Percentiles rank a stretch among this genome's conserved stretches.
These are phyloP conservation scores for Todiramphus saurophagus DNA, from an alignment of 2,113 vertebrate genomes.

Conservation along the genomic window DNA sequence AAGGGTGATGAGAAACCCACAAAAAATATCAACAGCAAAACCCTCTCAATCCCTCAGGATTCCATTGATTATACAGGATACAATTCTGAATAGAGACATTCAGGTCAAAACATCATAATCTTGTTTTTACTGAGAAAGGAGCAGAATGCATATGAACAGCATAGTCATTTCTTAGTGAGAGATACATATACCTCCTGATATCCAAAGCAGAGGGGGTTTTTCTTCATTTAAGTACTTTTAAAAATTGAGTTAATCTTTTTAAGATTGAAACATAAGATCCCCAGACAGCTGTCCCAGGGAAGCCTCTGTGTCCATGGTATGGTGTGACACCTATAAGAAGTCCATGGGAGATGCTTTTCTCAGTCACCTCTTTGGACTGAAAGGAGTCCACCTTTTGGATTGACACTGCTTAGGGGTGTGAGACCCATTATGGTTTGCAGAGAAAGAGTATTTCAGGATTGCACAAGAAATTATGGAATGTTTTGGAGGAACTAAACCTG, in stretches of 20 bases:
- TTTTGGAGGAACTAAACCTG: background rate
- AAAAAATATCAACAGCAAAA: background rate
- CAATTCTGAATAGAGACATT: background rate
- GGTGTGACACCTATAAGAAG: background rate
- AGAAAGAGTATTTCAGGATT: background rate
- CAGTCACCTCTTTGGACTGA: background rate
- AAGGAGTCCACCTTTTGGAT: background rate
- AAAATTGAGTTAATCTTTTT: background rate
- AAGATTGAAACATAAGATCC: fast-evolving
- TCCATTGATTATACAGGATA: background rate
- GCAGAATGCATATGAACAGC: background rate
- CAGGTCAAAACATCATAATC: background rate
- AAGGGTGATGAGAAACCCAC: background rate
- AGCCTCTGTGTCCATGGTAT: background rate
- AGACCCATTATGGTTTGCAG: background rate
- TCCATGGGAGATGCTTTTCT: background rate
- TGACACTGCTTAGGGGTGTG: background rate
- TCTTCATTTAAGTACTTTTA: background rate
- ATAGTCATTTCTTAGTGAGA: background rate
- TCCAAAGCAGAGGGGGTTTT: fast-evolving
- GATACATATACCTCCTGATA: background rate
- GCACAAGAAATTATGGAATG: background rate
- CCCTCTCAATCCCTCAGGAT: fast-evolving
- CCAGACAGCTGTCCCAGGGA: background rate
- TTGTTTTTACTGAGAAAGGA: background rate